Percentiles rank a stretch among this genome's conserved stretches.
Evolutionary conservation across 2,797 vertebrate genomes (phyloP).

Genomic region (Arnoldichthys spilopterus): DNA sequence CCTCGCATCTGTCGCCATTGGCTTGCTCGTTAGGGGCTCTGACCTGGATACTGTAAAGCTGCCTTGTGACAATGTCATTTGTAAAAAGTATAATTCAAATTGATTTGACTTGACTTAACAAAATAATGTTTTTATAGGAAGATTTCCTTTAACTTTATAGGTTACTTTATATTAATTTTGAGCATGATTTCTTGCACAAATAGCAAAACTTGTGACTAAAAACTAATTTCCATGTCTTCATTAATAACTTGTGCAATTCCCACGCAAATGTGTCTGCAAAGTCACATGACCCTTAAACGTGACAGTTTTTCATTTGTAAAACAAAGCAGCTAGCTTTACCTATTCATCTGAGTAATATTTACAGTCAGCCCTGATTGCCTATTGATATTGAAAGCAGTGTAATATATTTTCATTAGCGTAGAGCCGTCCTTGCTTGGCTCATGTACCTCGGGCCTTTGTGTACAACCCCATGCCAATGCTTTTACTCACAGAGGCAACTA

Average conservation of each 20-base stretch:
- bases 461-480: slow-evolving; percentile 56
- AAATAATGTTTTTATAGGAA: no score
- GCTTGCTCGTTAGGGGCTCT: no score
- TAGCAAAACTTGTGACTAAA: no score
- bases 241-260: neutral
- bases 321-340: slow-evolving; percentile 17
- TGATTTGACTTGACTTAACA: no score
- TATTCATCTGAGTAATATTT: slow-evolving; percentile 44
- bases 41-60: no score
- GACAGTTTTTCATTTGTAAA: neutral
- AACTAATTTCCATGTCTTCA: no score
- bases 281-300: slow-evolving; percentile 7
- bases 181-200: no score
- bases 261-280: neutral
- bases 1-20: no score
- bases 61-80: no score
- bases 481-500: slow-evolving; percentile 59
- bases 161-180: no score
- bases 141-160: no score
- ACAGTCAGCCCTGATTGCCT: slow-evolving; percentile 39
- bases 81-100: no score
- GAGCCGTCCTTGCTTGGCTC: slow-evolving; percentile 60
- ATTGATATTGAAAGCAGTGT: slow-evolving; percentile 41
- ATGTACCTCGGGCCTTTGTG: slow-evolving; percentile 34
- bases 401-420: slow-evolving; percentile 52